Base-by-base conservation (phyloP, 2,113 vertebrate species). In the Piliocolobus tephrosceles region DNA sequence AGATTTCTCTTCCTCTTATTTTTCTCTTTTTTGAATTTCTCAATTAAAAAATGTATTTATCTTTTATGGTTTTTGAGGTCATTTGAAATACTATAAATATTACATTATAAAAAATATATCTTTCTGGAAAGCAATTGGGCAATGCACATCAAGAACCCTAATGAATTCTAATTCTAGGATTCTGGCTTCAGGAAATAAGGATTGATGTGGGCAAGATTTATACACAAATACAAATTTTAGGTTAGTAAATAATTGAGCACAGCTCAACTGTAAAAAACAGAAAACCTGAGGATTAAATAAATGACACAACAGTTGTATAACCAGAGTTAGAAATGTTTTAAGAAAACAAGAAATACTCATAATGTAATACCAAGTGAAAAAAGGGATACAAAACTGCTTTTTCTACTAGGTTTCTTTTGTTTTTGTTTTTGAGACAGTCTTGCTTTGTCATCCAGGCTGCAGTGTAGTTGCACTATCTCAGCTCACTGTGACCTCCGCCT, bases 111-210 rank as follows among this genome's bases (percentile, higher is more conserved):
- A 78, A 64, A 92, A 79, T 40, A 20, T 22, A 79, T 52, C 52
- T 75, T 95, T 82, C 64, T 75, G 64, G 78, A 85, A 95, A 95
- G 79, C 72, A 83, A 68, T 52, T 83, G 61, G 32, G 32, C 30
- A 88, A 75, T 61, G 18, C 5, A 80, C 35, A 88, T 61, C n/a
- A 95, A 97, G 40, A 92, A 80, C 6, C 17, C 52, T 68, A 85
- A 93, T 76, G 61, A 82, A 92, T 83, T 92, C 38, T 5, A 92
- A n/a, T 45, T 61, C n/a, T 45, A 84, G 8, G 66, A 50, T 72
- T 94, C 84, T 82, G 82, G 25, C 47, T 47, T 82, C 87, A 96
- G 58, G 57, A 93, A 66, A 14, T 52, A 92, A 83, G 38, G 23
- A 23, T 3, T 55, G 64, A 66, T 35, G 32, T 68, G 81, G 32